Evolutionary conservation across 1,140 invertebrate genomes (phyloP), one percentile per base, ranked within the genome.

Genomic region (Calliphora vicina): DNA sequence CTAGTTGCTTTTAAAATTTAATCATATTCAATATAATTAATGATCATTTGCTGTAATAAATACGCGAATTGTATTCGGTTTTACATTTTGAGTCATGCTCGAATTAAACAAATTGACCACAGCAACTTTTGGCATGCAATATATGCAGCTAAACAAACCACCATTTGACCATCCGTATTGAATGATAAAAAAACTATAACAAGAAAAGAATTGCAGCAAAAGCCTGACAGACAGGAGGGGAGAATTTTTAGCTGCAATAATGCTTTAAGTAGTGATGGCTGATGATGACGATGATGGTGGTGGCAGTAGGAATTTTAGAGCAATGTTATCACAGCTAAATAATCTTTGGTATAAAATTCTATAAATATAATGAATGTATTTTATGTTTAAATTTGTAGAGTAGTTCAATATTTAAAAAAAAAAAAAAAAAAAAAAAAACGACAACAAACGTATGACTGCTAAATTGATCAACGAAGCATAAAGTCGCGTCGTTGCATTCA

Each of bases 31-130:
- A 67, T 67, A 25, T 67, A 67, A 25, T 67, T 67, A 67, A 67
- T 67, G 61, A 67, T 67, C 61, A 67, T 67, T 67, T 67, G 12
- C 45, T 67, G 50, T 57, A 67, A 67, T 67, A 67, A 67, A 67
- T 67, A 67, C 61, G 20, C n/a, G 61, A 67, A 67, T 67, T 67
- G 61, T 67, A 12, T 67, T 67, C 20, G 23, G 20, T 67, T 67
- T 67, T 23, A 67, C n/a, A 23, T 67, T 23, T 67, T 43, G 74
- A 78, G 74, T 78, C 74, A 78, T 78, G 74, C 74, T 78, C 74
- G 74, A 78, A 78, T 78, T 78, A 25, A 78, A 45, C 74, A 78
- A 78, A 78, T 45, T 78, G 74, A 78, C 74, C 74, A 78, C 74
- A 78, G 43, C 23, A 20, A 67, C 42, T 45, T 43, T 78, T 43